phyloP scores from a whole-genome alignment of 2,888 invertebrate species.

The Xylota segnis region DNA sequence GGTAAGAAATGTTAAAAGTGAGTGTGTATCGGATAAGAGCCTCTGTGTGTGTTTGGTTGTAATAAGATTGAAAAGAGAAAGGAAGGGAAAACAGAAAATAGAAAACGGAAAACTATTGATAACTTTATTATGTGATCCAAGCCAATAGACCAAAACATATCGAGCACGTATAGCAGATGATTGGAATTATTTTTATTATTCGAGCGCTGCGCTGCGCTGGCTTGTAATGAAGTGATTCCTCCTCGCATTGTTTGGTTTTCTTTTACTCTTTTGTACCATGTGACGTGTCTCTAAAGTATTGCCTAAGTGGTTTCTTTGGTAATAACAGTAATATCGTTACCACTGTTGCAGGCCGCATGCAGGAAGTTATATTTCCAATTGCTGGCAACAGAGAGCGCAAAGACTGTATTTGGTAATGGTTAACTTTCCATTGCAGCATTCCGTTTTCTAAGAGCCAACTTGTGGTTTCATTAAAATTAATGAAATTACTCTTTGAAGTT shows the following conservation, averaged over 20 bases:
- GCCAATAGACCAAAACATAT: conserved; percentile 59
- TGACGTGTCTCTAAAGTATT: conserved; percentile 34
- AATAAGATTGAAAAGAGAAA: conserved; percentile 40
- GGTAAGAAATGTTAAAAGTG: conserved; percentile 62
- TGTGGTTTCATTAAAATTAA: conserved; percentile 59
- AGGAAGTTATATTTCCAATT: conserved; percentile 47
- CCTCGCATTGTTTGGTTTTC: conserved; percentile 26
- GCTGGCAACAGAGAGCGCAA: conserved; percentile 10
- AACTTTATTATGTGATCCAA: conserved; percentile 54
- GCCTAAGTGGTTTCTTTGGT: conserved; percentile 53
- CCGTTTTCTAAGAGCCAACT: neutral
- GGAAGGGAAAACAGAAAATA: conserved; percentile 7
- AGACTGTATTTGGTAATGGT: conserved; percentile 50
- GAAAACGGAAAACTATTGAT: conserved; percentile 40
- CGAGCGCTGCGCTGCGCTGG: no score
- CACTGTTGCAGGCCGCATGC: neutral
- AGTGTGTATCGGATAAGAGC: conserved; percentile 14
- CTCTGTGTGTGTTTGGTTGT: neutral
- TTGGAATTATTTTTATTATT: conserved; percentile 40
- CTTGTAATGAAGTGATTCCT: conserved; percentile 61
- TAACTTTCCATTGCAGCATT: conserved; percentile 47
- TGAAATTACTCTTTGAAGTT: conserved; percentile 37
- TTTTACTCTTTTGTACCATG: neutral
- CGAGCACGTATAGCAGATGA: conserved; percentile 55
- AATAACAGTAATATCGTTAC: conserved; percentile 41